Conservation (phyloP, 2,113 vertebrate species). For the Toxotes chatareus region DNA sequence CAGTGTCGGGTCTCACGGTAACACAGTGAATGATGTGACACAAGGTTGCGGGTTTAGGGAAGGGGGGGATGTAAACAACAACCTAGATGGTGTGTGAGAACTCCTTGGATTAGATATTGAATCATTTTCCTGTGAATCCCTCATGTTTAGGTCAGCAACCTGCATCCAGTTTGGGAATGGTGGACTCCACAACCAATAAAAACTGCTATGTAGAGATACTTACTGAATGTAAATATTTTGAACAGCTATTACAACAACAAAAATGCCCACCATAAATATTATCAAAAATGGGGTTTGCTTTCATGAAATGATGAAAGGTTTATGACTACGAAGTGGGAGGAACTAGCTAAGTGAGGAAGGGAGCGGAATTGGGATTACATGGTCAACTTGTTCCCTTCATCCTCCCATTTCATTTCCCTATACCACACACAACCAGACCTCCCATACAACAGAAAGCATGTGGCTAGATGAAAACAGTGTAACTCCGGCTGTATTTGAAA, state of each 20-base stretch:
- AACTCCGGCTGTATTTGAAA: neutral
- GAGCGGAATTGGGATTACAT: neutral
- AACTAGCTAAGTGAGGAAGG: neutral
- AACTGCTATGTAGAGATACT: neutral
- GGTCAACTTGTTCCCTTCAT: neutral
- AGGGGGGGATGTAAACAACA: no score
- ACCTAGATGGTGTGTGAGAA: no score
- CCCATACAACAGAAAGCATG: neutral
- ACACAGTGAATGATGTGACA: no score
- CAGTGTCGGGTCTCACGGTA: no score
- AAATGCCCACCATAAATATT: neutral
- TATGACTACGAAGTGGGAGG: neutral
- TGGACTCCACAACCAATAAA: neutral
- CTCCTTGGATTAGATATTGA: constrained; percentile 3
- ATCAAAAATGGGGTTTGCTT: neutral
- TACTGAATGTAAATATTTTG: neutral
- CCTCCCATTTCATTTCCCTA: neutral
- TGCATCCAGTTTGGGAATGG: neutral
- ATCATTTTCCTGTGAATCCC: neutral
- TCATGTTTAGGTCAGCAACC: neutral
- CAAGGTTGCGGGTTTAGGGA: no score
- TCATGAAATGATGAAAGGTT: neutral
- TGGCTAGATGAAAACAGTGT: neutral
- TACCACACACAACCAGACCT: constrained; percentile 2
- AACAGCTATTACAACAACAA: neutral